These are phyloP conservation scores for Alviniconcha marisindica DNA, from an alignment of 1,140 invertebrate genomes.

Conservation along the genomic window DNA sequence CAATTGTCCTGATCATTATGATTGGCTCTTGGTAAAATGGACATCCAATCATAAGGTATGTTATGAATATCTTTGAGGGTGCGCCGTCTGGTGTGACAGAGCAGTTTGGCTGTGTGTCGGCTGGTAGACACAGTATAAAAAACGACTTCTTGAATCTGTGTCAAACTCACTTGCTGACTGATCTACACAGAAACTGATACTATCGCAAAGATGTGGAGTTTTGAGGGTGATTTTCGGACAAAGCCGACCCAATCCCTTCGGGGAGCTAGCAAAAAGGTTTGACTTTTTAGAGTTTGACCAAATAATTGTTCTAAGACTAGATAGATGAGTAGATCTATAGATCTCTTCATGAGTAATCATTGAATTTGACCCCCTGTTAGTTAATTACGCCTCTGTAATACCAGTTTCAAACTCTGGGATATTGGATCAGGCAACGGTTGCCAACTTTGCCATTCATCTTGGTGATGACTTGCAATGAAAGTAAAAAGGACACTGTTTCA, in stretches of 20 bases:
- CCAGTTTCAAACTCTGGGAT: too few relatives aligned
- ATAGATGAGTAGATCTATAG: too few relatives aligned
- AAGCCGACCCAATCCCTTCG: slow-evolving; percentile 93
- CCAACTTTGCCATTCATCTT: too few relatives aligned
- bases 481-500: too few relatives aligned
- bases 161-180: background rate
- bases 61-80: background rate
- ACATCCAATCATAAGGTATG: background rate
- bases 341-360: background rate
- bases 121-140: background rate
- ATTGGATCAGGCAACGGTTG: too few relatives aligned
- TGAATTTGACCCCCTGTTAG: background rate
- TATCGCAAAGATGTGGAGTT: slow-evolving; percentile 80
- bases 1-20: background rate
- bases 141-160: background rate
- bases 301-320: too few relatives aligned
- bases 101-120: background rate
- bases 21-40: background rate
- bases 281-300: background rate
- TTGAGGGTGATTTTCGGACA: slow-evolving; percentile 93
- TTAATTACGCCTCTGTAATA: too few relatives aligned
- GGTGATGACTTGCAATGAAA: too few relatives aligned
- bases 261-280: slow-evolving; percentile 86
- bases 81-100: slow-evolving; percentile 26
- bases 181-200: background rate